A percentile compares a stretch with the other conserved stretches of the same genome.
Conservation (phyloP, 2,797 vertebrate genomes). For the Squalus acanthias region DNA sequence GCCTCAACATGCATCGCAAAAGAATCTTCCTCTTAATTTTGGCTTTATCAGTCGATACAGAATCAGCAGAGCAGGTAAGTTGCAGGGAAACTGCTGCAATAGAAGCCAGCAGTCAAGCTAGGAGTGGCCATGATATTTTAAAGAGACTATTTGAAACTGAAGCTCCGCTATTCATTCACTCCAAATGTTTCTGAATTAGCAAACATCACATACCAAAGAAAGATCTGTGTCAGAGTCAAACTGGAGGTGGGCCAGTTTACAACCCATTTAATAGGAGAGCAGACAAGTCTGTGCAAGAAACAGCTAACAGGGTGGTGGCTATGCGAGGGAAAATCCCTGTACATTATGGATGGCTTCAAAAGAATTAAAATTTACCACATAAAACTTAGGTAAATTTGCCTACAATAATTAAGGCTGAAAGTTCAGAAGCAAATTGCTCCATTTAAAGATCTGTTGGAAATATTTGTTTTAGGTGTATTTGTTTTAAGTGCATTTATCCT, state of each 20-base stretch:
- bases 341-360: background rate
- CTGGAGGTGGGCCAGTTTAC: background rate
- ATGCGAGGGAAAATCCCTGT: background rate
- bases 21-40: background rate
- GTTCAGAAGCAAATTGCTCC: background rate
- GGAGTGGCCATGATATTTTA: background rate
- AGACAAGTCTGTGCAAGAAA: too few species aligned
- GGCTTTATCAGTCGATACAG: background rate
- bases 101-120: background rate
- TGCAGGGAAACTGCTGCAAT: background rate
- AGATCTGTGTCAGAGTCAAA: background rate
- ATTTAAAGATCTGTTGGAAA: background rate
- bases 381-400: background rate
- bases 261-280: too few species aligned
- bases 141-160: background rate
- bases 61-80: background rate
- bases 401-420: background rate
- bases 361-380: background rate
- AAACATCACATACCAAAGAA: background rate
- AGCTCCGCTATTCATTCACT: background rate
- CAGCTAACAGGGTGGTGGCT: background rate
- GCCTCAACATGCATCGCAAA: background rate
- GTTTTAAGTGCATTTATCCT: too few species aligned
- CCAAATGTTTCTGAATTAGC: background rate
- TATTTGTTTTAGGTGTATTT: too few species aligned